Conservation (phyloP, 1,140 invertebrate genomes). For the Saccostrea cuccullata region DNA sequence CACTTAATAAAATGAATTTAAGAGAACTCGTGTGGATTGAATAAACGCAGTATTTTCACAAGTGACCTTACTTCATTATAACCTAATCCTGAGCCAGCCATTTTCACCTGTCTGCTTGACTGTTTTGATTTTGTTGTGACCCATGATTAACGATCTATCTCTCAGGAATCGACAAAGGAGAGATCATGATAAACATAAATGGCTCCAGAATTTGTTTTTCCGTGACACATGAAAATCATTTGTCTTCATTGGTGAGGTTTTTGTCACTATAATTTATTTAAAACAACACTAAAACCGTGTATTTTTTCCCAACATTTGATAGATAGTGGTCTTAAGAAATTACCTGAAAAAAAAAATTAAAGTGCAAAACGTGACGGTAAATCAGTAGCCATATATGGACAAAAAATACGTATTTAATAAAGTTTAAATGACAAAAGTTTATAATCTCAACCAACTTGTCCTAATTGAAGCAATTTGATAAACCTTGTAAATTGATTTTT, state of each 20-base stretch:
- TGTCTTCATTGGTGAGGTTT: background rate
- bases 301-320: conserved; percentile 2
- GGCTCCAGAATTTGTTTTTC: background rate
- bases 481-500: background rate
- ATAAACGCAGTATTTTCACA: no score
- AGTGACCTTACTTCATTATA: no score
- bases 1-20: no score
- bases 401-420: background rate
- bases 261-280: conserved; percentile 26
- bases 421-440: background rate
- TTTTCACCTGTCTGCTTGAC: no score
- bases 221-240: background rate
- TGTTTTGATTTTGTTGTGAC: no score
- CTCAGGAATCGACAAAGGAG: background rate
- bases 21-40: no score
- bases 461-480: background rate
- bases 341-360: background rate
- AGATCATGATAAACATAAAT: background rate
- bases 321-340: conserved; percentile 5
- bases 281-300: background rate
- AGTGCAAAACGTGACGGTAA: background rate
- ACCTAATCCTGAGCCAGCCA: no score
- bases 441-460: background rate
- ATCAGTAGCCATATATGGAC: no score
- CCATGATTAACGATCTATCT: background rate